Evolutionary conservation across 2,888 invertebrate species (phyloP).

Genomic region (Calameuta idolon): DNA sequence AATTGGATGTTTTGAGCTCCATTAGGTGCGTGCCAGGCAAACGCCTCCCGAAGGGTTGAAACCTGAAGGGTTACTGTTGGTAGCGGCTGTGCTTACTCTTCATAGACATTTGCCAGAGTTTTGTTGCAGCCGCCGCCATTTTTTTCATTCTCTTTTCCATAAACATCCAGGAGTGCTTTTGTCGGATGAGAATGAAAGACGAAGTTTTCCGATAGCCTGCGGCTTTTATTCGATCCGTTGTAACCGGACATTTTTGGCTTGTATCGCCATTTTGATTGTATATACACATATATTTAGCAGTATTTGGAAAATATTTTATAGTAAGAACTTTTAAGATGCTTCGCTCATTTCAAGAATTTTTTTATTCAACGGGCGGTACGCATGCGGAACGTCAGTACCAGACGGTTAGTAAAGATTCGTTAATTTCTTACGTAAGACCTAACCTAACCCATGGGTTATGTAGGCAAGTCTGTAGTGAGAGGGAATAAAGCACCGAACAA

Average conservation of each 20-base stretch:
- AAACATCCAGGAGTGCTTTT: neutral
- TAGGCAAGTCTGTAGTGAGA: neutral
- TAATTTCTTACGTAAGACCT: neutral
- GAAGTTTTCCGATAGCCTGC: neutral
- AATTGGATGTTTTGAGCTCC: constrained; percentile 31
- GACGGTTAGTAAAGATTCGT: neutral
- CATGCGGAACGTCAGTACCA: neutral
- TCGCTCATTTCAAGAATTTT: neutral
- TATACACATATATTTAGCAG: neutral
- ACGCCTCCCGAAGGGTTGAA: constrained; percentile 28
- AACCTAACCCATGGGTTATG: neutral
- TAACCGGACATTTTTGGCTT: neutral
- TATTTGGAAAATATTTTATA: neutral
- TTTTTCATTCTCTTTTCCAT: neutral
- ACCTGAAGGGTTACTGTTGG: constrained; percentile 1
- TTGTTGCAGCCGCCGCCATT: neutral
- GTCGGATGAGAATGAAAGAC: neutral
- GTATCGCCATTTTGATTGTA: neutral
- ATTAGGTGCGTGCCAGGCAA: constrained; percentile 27
- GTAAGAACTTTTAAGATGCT: neutral
- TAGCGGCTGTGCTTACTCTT: neutral
- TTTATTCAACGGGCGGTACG: neutral
- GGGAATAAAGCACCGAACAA: constrained; percentile 57
- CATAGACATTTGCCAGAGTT: neutral
- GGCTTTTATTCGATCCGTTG: neutral